Evolutionary conservation across 2,888 invertebrate species (phyloP).

Genomic region (Incurvaria masculella): DNA sequence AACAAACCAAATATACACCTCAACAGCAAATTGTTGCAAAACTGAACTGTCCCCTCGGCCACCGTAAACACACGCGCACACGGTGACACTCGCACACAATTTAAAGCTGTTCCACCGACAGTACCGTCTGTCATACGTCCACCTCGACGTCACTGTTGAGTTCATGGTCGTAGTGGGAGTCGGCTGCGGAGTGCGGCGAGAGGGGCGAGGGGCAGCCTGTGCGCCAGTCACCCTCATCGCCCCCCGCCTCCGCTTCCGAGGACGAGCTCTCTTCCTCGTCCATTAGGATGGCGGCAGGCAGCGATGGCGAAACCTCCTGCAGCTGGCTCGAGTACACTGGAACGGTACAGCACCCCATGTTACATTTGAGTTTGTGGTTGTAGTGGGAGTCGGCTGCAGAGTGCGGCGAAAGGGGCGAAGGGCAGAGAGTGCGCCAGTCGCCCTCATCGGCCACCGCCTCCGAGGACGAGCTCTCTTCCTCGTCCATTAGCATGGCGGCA

Average conservation of each 20-base stretch:
- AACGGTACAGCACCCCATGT: conserved; percentile 42
- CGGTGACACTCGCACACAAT: background rate
- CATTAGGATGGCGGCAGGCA: conserved; percentile 55
- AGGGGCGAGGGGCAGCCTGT: conserved; percentile 23
- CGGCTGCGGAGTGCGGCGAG: conserved; percentile 20
- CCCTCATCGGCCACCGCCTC: conserved; percentile 9
- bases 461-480: conserved; percentile 23
- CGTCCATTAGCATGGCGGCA: conserved; percentile 54
- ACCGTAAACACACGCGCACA: too few relatives aligned
- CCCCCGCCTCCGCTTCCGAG: conserved; percentile 33
- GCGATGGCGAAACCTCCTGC: conserved; percentile 44
- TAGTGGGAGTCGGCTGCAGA: conserved; percentile 27
- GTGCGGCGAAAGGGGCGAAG: conserved; percentile 20
- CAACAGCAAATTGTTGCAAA: background rate
- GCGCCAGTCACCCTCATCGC: conserved; percentile 23
- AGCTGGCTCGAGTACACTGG: conserved; percentile 45
- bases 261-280: conserved; percentile 29
- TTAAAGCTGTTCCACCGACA: conserved; percentile 1
- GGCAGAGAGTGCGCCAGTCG: conserved; percentile 24
- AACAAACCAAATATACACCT: too few relatives aligned
- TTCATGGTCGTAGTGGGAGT: conserved; percentile 33
- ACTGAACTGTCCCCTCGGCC: too few relatives aligned
- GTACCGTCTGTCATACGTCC: conserved; percentile 42
- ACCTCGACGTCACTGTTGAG: conserved; percentile 41
- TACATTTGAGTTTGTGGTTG: conserved; percentile 34